Evolutionary conservation across 1,140 invertebrate species (phyloP).

Genomic region (Eriocheir sinensis): DNA sequence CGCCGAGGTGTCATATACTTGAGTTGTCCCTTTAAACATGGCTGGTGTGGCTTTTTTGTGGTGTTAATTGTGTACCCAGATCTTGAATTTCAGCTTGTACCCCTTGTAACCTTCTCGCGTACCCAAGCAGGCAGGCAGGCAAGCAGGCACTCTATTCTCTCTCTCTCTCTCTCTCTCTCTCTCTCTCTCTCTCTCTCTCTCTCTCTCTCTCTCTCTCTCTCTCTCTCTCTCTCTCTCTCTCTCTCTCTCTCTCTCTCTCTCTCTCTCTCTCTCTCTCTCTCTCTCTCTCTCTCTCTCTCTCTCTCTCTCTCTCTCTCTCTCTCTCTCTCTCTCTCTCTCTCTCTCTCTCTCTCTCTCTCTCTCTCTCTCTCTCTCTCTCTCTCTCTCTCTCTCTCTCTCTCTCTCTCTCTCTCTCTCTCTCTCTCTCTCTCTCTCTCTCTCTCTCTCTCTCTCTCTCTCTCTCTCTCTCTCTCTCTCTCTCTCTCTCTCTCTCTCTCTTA

Average conservation of each 20-base stretch:
- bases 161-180: not conserved
- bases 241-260: not conserved
- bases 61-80: too few relatives aligned
- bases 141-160: too few relatives aligned
- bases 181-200: not conserved
- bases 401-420: not conserved
- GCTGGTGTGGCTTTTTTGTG: too few relatives aligned
- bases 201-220: not conserved
- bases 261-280: not conserved
- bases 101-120: too few relatives aligned
- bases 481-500: not conserved
- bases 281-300: not conserved
- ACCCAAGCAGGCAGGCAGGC: too few relatives aligned
- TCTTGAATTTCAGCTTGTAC: too few relatives aligned
- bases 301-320: not conserved
- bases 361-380: not conserved
- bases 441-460: not conserved
- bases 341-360: conserved; percentile 2
- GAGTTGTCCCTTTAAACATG: too few relatives aligned
- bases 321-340: not conserved
- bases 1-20: too few relatives aligned
- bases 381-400: not conserved
- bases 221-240: not conserved
- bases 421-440: not conserved
- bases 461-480: not conserved